Evolutionary conservation across 2,113 vertebrate genomes (phyloP).

Genomic region (Bufo gargarizans): DNA sequence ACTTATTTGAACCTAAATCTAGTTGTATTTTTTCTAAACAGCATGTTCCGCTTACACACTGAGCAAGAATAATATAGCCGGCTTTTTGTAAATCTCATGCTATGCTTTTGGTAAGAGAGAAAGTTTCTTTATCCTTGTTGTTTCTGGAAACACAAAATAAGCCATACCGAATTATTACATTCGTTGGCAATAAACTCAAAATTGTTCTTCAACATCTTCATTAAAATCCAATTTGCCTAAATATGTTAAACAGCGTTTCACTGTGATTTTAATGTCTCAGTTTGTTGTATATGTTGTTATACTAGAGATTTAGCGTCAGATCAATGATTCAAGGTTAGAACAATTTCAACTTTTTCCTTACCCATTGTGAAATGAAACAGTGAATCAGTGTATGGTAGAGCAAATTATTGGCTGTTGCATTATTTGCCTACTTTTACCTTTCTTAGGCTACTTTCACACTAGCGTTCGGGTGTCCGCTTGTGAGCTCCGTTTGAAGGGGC

Average conservation of each 20-base stretch:
- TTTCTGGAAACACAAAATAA: slow-evolving; percentile 41
- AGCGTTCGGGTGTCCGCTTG: too few species aligned
- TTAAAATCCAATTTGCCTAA: background rate
- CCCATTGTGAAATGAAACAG: too few species aligned
- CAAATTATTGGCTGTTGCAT: too few species aligned
- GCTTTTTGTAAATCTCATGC: slow-evolving; percentile 8
- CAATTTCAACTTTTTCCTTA: too few species aligned
- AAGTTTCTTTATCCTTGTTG: slow-evolving; percentile 46
- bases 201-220: background rate
- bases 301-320: background rate
- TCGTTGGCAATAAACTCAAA: background rate
- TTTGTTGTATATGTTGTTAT: background rate
- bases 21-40: slow-evolving; percentile 23
- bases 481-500: too few species aligned
- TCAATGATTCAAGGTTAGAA: background rate
- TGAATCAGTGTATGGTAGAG: too few species aligned
- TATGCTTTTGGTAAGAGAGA: background rate
- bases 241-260: background rate
- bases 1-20: background rate
- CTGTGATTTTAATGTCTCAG: background rate
- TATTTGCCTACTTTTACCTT: too few species aligned
- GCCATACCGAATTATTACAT: slow-evolving; percentile 2
- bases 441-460: too few species aligned
- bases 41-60: background rate
- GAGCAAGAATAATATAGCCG: background rate